phyloP scores from a whole-genome alignment of 2,888 invertebrate genomes.

The Microctonus aethiopoides region DNA sequence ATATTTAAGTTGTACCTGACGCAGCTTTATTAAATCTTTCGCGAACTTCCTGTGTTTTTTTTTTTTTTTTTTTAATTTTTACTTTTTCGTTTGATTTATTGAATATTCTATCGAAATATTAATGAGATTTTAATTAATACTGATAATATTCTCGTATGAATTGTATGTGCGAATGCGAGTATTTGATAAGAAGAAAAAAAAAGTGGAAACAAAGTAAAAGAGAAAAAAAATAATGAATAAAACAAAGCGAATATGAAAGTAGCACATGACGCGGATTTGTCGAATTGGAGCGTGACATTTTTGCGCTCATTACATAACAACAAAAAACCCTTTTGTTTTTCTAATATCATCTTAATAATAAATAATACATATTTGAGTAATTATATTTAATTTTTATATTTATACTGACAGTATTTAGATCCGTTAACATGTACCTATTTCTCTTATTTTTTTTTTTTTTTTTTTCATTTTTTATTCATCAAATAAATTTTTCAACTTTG shows the following conservation, averaged over 20 bases:
- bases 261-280: not conserved
- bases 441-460: not conserved
- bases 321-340: not conserved
- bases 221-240: not conserved
- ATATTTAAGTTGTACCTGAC: not conserved
- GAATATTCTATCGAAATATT: not conserved
- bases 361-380: not conserved
- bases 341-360: not conserved
- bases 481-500: not conserved
- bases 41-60: slow-evolving; percentile 28
- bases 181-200: not conserved
- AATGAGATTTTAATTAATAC: not conserved
- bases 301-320: not conserved
- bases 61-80: not conserved
- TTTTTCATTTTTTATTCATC: not conserved
- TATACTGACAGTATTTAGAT: not conserved
- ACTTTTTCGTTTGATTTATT: not conserved
- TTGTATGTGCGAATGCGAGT: not conserved
- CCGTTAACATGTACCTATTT: not conserved
- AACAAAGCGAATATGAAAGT: too few relatives aligned
- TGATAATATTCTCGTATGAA: not conserved
- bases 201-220: too few relatives aligned
- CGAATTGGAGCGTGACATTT: not conserved
- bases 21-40: not conserved
- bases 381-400: slow-evolving; percentile 10